A percentile compares a stretch with the other conserved stretches of the same genome.
Evolutionary conservation across 2,797 vertebrate genomes (phyloP).

Genomic region (Pogonophryne albipinna): DNA sequence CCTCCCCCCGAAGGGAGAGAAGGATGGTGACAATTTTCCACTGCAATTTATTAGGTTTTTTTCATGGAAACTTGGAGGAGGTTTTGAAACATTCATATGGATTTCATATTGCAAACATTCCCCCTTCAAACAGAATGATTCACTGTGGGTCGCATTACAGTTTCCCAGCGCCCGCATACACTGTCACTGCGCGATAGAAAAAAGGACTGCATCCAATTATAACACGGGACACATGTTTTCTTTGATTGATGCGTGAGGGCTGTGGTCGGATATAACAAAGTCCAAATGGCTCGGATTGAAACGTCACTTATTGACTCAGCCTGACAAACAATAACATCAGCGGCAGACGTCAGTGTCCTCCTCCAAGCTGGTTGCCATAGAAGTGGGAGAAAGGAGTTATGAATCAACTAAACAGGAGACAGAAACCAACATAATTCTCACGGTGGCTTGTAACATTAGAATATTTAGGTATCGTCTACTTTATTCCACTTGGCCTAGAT

Average conservation of each 20-base stretch:
- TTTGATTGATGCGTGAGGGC: conserved; percentile 78
- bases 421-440: conserved; percentile 48
- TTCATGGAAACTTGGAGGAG: conserved; percentile 73
- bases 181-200: conserved; percentile 62
- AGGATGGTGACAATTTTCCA: conserved; percentile 66
- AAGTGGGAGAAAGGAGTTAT: conserved; percentile 52
- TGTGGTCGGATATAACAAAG: conserved; percentile 70
- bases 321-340: conserved; percentile 79
- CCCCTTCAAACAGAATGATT: conserved; percentile 79
- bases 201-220: conserved; percentile 75
- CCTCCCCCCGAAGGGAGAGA: conserved; percentile 41
- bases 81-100: conserved; percentile 78
- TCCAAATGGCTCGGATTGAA: conserved; percentile 79
- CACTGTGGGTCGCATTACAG: conserved; percentile 67
- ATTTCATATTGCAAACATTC: conserved; percentile 75
- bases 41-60: conserved; percentile 57
- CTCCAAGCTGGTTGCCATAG: conserved; percentile 39
- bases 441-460: conserved; percentile 53
- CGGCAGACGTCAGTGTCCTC: conserved; percentile 59
- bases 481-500: conserved; percentile 61
- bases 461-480: conserved; percentile 44
- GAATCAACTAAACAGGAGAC: conserved; percentile 43
- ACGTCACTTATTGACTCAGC: conserved; percentile 76
- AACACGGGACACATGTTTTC: conserved; percentile 71
- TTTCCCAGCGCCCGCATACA: conserved; percentile 63